Evolutionary conservation across 2,797 vertebrate species (phyloP), one percentile per base, ranked within the genome.

Genomic region (Chaetodon trifasciatus): DNA sequence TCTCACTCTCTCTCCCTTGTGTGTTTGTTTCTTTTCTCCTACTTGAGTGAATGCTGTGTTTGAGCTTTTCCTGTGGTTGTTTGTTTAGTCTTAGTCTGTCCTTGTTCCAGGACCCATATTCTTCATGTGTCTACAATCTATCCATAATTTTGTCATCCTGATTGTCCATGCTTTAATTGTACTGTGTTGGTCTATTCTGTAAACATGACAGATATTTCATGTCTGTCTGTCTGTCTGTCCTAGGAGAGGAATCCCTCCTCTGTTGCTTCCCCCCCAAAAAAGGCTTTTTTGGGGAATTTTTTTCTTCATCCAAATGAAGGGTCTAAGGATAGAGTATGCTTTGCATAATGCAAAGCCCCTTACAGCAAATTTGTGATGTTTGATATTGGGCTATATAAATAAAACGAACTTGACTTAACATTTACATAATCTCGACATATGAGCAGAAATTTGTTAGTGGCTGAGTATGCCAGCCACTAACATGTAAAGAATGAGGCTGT

Each of bases 401-500:
- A 49, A 15, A 47, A 19, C 1, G 7, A 3, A 58, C 35, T 37
- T 47, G 40, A 47, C 39, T 60, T 1, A 42, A 23, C 5, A 73
- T 52, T 44, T 24, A 49, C 49, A 55, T 24, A 64, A 57, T 32
- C 32, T 6, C 46, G 11, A 74, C 72, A 46, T 47, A 69, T 37
- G 60, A 72, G 70, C 55, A 16, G 35, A 65, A 52, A 73, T 81
- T 40, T 66, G 75, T 52, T 49, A 42, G 47, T 40, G 40, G 71
- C 70, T 9, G 28, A 67, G 62, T 32, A 28, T 49, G 40, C 67
- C 44, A 65, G 56, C 67, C 49, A 21, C 49, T 56, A 65, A 76
- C 47, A 72, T 65, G 70, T 64, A 61, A 77, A 64, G 78, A 89
- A 84, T 42, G 70, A 77, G 86, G 50, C 32, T 1, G 37, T 60